Percentiles rank a stretch among this genome's conserved stretches.
Evolutionary conservation across 2,888 invertebrate genomes (phyloP).

Genomic region (Caenorhabditis zanzibari): DNA sequence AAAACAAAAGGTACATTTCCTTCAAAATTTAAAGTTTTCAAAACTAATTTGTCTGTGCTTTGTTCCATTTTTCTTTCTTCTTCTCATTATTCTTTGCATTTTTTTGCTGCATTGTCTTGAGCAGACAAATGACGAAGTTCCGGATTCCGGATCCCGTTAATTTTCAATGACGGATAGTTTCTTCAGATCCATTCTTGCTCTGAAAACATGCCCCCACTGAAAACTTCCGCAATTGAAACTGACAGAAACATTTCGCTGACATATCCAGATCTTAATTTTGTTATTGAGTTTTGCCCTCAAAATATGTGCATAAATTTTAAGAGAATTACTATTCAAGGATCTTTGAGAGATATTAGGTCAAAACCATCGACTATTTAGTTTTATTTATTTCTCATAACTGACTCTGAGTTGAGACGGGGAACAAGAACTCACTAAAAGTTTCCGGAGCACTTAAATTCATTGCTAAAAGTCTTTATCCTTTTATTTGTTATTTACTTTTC

Average conservation of each 20-base stretch:
- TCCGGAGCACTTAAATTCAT: constrained; percentile 57
- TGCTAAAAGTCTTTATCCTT: constrained; percentile 44
- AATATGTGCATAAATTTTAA: not conserved
- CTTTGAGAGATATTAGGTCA: not conserved
- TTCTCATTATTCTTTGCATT: constrained; percentile 9
- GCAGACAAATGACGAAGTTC: constrained; percentile 32
- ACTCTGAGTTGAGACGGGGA: not conserved
- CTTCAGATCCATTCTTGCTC: not conserved
- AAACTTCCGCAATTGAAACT: not conserved
- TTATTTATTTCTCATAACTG: not conserved
- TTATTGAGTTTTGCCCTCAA: not conserved
- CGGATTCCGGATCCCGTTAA: constrained; percentile 41
- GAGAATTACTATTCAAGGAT: not conserved
- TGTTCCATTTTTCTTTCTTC: not conserved
- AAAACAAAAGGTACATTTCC: not conserved
- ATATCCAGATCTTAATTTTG: constrained; percentile 15
- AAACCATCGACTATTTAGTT: not conserved
- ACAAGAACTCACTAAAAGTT: constrained; percentile 44
- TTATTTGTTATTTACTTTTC: constrained; percentile 23
- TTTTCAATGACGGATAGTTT: constrained; percentile 38
- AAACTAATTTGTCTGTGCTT: not conserved
- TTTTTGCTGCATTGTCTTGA: constrained; percentile 11
- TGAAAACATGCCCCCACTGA: not conserved
- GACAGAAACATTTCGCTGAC: constrained; percentile 3
- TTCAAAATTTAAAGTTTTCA: not conserved